These are phyloP conservation scores for Euzophera pinguis DNA, from an alignment of 2,888 invertebrate species.

Conservation along the genomic window DNA sequence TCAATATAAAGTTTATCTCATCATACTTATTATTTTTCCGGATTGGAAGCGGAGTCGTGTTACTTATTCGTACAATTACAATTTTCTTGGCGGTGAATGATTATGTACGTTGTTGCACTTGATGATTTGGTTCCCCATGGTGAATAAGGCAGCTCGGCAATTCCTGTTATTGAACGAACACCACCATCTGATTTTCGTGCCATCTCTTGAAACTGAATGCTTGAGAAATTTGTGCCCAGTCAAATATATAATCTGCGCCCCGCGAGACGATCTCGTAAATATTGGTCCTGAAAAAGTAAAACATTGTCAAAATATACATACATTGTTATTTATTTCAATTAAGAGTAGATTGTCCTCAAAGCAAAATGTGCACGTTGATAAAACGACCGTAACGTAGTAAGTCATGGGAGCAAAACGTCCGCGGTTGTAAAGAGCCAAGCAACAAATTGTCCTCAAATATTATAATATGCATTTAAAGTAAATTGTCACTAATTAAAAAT, in stretches of 20 bases:
- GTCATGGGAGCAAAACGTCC: no score
- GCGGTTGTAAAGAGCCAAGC: no score
- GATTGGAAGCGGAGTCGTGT: no score
- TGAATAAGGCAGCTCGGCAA: conserved; percentile 34
- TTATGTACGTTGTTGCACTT: conserved; percentile 35
- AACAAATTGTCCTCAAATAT: no score
- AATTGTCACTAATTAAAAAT: no score
- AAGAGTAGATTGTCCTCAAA: no score
- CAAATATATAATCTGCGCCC: conserved; percentile 24
- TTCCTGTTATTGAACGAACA: conserved; percentile 33
- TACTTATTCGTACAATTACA: background rate
- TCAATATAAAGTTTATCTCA: no score
- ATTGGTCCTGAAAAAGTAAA: background rate
- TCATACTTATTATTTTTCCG: no score
- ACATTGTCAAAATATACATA: no score
- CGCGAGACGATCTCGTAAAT: background rate
- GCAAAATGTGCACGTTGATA: no score
- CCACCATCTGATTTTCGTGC: conserved; percentile 32
- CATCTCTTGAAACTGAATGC: conserved; percentile 27
- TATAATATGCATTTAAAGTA: no score
- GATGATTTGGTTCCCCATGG: conserved; percentile 32
- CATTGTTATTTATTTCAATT: background rate
- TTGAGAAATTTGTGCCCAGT: conserved; percentile 38
- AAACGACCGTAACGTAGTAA: no score
- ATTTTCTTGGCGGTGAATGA: conserved; percentile 22